Base-by-base conservation (phyloP, 1,140 invertebrate genomes). In the Dendroctonus valens region DNA sequence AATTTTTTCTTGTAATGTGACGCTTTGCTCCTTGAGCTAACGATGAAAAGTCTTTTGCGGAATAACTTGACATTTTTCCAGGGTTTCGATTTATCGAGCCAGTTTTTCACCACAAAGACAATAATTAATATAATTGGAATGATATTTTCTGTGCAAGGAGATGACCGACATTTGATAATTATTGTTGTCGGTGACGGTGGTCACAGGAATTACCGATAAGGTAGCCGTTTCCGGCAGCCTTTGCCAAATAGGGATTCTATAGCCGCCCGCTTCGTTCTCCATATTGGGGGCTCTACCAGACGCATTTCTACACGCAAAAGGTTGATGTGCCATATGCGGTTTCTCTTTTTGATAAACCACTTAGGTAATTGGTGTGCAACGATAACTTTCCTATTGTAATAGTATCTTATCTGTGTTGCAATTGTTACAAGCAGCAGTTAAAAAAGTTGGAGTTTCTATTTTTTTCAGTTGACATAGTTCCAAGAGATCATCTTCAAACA, bases 201-300 rank as follows among this genome's bases (percentile, higher is more conserved):
- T 64, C 63, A 48, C 63, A 58, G 63, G 63, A 57, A 49, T 58
- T 65, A 65, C 63, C 63, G 63, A 65, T 65, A 65, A 58, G 63
- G 63, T 51, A 65, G 63, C 63, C 41, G 63, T 46, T 65, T 65
- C 63, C 63, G 63, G 63, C 63, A 65, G 60, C 41, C 54, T 58
- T 59, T 58, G 14, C 63, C 63, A 58, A 58, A 58, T 65, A 58
- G 54, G 63, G 53, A 9, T n/a, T 41, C 50, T 15, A 52, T 41
- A 63, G 60, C 51, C 51, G 60, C 60, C 51, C 59, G 59, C 49
- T 49, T 49, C 46, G 11, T 7, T 50, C 5, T 60, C 59, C 60
- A 46, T 54, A 53, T 54, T 54, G 41, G 50, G 41, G 58, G 7
- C 9, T 46, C 42, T 5, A 41, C 50, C 60, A 52, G 51, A 44